Evolutionary conservation across 2,888 invertebrate genomes (phyloP).

Genomic region (Netelia virgata): DNA sequence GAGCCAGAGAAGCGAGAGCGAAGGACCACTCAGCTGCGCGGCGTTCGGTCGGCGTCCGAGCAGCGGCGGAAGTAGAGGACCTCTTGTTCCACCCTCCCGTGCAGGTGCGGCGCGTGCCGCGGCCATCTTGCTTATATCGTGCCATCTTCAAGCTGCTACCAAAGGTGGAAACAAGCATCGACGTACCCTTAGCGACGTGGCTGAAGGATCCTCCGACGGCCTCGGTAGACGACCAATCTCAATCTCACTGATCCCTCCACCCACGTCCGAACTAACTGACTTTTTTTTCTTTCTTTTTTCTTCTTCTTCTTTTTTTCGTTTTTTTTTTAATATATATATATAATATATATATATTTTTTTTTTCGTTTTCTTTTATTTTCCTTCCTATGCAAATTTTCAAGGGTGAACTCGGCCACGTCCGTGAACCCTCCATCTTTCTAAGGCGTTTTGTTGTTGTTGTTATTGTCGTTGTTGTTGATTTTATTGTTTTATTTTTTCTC

Average conservation of each 20-base stretch:
- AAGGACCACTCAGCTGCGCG: conserved; percentile 84
- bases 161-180: conserved; percentile 81
- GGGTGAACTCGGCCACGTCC: not conserved
- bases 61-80: conserved; percentile 89
- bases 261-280: conserved; percentile 47
- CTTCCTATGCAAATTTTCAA: conserved; percentile 1
- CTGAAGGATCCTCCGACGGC: conserved; percentile 84
- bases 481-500: not conserved
- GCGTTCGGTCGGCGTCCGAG: conserved; percentile 84
- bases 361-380: conserved; percentile 5
- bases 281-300: not conserved
- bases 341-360: not conserved
- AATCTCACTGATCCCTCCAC: conserved; percentile 61
- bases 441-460: not conserved
- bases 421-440: not conserved
- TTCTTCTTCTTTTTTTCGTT: conserved; percentile 10
- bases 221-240: conserved; percentile 82
- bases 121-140: conserved; percentile 98
- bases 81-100: conserved; percentile 92
- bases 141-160: conserved; percentile 88
- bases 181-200: conserved; percentile 84
- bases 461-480: not conserved
- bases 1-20: conserved; percentile 86
- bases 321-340: too few relatives aligned
- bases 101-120: conserved; percentile 97